phyloP scores from a whole-genome alignment of 2,888 invertebrate genomes.

The Masnerella sp. region DNA sequence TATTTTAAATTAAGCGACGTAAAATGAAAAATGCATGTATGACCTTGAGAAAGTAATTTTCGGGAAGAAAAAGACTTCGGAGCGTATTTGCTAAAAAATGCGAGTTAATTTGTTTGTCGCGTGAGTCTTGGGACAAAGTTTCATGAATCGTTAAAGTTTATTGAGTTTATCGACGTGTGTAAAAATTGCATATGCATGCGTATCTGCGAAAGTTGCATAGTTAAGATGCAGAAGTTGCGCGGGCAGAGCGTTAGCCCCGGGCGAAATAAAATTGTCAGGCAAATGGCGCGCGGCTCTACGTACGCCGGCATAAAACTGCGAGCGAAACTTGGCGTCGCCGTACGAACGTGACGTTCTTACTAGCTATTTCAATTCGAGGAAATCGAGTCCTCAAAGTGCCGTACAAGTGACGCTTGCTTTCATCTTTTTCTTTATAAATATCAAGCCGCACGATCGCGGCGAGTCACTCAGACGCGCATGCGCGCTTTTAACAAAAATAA shows the following conservation, averaged over 20 bases:
- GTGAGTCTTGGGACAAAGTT: too few relatives aligned
- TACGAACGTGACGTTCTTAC: slow-evolving; percentile 34
- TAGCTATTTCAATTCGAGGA: slow-evolving; percentile 41
- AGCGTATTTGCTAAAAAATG: too few relatives aligned
- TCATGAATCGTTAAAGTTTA: slow-evolving; percentile 37
- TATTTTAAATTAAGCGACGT: too few relatives aligned
- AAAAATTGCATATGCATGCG: slow-evolving; percentile 45
- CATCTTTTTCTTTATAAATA: slow-evolving; percentile 40
- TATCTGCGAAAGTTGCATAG: slow-evolving; percentile 43
- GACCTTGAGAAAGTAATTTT: too few relatives aligned
- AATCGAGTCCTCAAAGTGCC: slow-evolving; percentile 43
- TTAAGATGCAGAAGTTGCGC: slow-evolving; percentile 43
- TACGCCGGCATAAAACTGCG: slow-evolving; percentile 25
- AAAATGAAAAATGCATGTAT: too few relatives aligned
- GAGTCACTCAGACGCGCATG: too few relatives aligned
- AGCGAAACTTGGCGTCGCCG: slow-evolving; percentile 29
- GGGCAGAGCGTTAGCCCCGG: slow-evolving; percentile 23
- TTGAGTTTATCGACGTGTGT: slow-evolving; percentile 37
- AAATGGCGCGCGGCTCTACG: slow-evolving; percentile 29
- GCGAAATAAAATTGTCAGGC: slow-evolving; percentile 44
- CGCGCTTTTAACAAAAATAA: too few relatives aligned
- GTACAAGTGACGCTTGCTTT: slow-evolving; percentile 34
- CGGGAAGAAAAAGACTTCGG: too few relatives aligned
- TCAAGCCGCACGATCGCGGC: too few relatives aligned
- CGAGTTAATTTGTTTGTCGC: too few relatives aligned